These are phyloP conservation scores for Sarcophaga subvicina DNA, from an alignment of 2,888 invertebrate genomes.

Conservation along the genomic window DNA sequence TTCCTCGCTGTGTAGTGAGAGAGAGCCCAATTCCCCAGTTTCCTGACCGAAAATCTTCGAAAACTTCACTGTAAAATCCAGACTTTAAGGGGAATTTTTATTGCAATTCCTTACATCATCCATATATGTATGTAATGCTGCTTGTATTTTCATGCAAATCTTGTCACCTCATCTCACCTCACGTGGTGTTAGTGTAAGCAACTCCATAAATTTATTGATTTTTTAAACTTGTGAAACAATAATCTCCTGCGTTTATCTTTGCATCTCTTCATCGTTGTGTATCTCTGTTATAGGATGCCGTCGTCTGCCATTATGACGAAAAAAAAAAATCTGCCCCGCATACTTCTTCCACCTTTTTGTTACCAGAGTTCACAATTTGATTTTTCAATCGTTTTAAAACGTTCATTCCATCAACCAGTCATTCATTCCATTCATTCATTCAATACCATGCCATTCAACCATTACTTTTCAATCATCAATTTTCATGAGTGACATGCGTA, in stretches of 20 bases:
- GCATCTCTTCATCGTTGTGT: neutral
- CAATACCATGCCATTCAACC: slow-evolving; percentile 17
- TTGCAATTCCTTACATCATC: too few species aligned
- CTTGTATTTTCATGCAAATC: neutral
- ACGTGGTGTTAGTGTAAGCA: neutral
- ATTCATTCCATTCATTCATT: too few species aligned
- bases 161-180: neutral
- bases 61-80: too few species aligned
- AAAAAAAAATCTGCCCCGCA: neutral
- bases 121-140: too few species aligned
- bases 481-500: slow-evolving; percentile 62
- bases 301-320: slow-evolving; percentile 26
- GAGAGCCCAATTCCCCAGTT: too few species aligned
- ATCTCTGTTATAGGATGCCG: slow-evolving; percentile 22
- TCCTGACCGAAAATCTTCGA: too few species aligned
- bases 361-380: neutral
- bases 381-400: slow-evolving; percentile 24
- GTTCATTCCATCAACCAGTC: too few species aligned
- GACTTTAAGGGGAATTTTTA: too few species aligned
- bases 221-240: neutral
- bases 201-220: slow-evolving; percentile 12
- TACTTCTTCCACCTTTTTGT: neutral
- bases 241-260: neutral
- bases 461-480: slow-evolving; percentile 60
- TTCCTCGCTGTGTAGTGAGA: too few species aligned